Base-by-base conservation (phyloP, 35 echinoderm and acorn worm species). In the Holothuria glaberrima region DNA sequence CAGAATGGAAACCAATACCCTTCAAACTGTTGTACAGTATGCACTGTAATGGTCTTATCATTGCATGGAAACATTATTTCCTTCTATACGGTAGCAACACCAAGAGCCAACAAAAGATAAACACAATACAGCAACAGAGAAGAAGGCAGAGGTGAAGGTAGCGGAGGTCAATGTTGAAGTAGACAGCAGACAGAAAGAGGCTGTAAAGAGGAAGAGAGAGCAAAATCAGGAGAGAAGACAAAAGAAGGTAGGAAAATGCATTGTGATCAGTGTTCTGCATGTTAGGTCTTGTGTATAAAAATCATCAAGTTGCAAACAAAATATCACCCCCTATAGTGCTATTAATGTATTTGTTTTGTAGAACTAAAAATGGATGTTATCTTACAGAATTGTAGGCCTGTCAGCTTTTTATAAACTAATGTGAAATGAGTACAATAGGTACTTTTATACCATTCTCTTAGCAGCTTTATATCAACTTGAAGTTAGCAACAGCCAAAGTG, bases 191-290 rank as follows among this genome's bases (percentile, higher is more conserved):
- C 26, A 71, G 62, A 54, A 57, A 85, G 38, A 44, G 57, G 28
- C 60, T 7, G 44, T 44, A 89, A 68, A 63, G 18, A 48, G 71
- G 48, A 89, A 89, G 71, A 89, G 61, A 57, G 36, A 61, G 16
- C 69, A 26, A 59, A 72, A 71, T 38, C 48, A 89, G 26, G 70
- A 74, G 57, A 54, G 50, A 54, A 89, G 72, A 61, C 25, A 59
- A 6, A 58, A 52, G 70, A 89, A 18, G 87, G 87, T 89, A 34
- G 4, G 83, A 27, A 26, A 0, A 32, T 19, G 33, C 13, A 10
- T 41, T 3, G 12, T 38, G 34, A 50, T 34, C 4, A 80, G 48
- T 25, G 25, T 34, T 26, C 14, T 80, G n/a, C 24, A 44, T 25
- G 5, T 20, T 74, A 81, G 9, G 16, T 28, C 38, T 4, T 29